These are phyloP conservation scores for Bubo scandiacus DNA, from an alignment of 2,113 vertebrate genomes.

Conservation along the genomic window DNA sequence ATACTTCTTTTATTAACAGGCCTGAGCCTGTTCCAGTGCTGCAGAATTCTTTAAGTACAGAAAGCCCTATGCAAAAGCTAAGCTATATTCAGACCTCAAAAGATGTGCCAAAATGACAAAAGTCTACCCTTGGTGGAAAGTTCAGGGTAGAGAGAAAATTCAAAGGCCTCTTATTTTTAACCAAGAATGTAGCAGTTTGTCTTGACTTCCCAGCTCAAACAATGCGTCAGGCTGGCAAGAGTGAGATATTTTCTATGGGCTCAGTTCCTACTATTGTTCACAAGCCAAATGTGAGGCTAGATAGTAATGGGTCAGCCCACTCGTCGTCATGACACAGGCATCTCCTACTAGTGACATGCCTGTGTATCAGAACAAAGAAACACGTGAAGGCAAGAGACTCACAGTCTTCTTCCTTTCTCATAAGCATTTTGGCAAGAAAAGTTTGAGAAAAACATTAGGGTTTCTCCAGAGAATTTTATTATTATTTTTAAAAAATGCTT, in stretches of 20 bases:
- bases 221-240: slow-evolving; percentile 25
- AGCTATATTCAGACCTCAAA: not conserved
- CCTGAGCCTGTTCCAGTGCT: not conserved
- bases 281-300: slow-evolving; percentile 53
- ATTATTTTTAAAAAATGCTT: not conserved
- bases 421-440: not conserved
- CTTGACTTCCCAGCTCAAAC: slow-evolving; percentile 53
- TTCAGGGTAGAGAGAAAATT: slow-evolving; percentile 26
- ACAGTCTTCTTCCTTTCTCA: slow-evolving; percentile 27
- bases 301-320: slow-evolving; percentile 39
- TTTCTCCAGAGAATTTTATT: not conserved
- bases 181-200: slow-evolving; percentile 7
- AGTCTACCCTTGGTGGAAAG: slow-evolving; percentile 23
- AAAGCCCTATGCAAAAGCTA: not conserved
- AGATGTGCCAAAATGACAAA: slow-evolving; percentile 6
- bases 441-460: not conserved
- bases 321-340: not conserved
- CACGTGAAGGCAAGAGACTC: not conserved
- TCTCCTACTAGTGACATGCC: not conserved
- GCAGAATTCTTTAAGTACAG: not conserved
- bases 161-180: slow-evolving; percentile 56
- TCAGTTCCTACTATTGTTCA: slow-evolving; percentile 71
- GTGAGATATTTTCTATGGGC: slow-evolving; percentile 52
- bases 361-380: slow-evolving; percentile 8
- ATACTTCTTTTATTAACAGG: not conserved